Percentiles rank a stretch among this genome's conserved stretches.
These are phyloP conservation scores for Arizona elegans DNA, from an alignment of 2,113 vertebrate species.

Conservation along the genomic window DNA sequence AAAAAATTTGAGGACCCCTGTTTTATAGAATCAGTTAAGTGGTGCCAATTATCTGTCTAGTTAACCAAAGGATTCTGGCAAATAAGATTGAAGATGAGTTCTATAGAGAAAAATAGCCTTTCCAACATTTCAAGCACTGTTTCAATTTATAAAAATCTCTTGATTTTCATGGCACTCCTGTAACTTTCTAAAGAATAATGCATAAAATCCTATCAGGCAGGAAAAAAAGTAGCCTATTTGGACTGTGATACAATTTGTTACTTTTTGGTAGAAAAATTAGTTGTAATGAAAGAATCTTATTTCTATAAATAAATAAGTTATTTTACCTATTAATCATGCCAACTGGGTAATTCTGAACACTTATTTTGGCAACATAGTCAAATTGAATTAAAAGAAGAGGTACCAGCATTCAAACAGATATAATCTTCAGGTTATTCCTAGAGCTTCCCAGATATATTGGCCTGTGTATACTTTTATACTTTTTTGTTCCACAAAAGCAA, in stretches of 20 bases:
- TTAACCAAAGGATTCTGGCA: neutral
- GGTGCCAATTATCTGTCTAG: neutral
- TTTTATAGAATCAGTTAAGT: neutral
- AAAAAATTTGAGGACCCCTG: too few species aligned
- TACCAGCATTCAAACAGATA: neutral
- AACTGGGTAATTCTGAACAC: neutral
- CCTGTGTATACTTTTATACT: neutral
- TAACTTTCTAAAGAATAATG: neutral
- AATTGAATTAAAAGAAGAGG: neutral
- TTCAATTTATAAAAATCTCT: neutral
- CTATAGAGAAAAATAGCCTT: neutral
- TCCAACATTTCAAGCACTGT: neutral
- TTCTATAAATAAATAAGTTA: neutral
- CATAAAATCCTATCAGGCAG: neutral
- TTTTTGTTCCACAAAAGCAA: neutral
- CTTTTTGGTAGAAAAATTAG: neutral
- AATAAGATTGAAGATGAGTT: neutral
- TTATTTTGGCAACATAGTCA: neutral
- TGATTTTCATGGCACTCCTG: neutral
- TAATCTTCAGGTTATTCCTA: neutral
- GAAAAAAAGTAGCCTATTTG: neutral
- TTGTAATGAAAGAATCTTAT: neutral
- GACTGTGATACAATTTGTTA: neutral
- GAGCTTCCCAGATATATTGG: neutral
- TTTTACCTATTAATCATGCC: neutral